Evolutionary conservation across 1,140 invertebrate species (phyloP).

Genomic region (Pachypeltis micranthus): DNA sequence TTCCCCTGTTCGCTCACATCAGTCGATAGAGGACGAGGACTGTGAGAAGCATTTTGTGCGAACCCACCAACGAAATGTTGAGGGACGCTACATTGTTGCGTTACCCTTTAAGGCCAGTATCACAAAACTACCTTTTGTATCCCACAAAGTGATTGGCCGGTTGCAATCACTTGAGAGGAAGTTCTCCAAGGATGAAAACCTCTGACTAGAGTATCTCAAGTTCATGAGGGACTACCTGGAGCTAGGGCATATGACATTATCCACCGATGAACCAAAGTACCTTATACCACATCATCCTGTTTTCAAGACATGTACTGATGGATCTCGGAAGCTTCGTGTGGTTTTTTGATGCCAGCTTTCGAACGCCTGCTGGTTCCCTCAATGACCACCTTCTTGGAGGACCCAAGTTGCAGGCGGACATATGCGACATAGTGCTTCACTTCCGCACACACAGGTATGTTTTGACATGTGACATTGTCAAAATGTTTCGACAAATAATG

Average conservation of each 20-base stretch:
- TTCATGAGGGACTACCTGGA: neutral
- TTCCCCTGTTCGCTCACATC: too few species aligned
- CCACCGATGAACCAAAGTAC: neutral
- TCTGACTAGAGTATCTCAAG: neutral
- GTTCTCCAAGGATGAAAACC: neutral
- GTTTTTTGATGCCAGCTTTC: neutral
- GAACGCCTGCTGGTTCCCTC: slow-evolving; percentile 28
- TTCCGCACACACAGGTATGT: slow-evolving; percentile 33
- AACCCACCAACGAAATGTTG: too few species aligned
- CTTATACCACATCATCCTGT: neutral
- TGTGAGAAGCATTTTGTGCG: too few species aligned
- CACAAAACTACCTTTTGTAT: too few species aligned
- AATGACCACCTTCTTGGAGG: slow-evolving; percentile 34
- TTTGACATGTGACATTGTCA: slow-evolving; percentile 35
- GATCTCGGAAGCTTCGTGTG: neutral
- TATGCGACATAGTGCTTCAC: slow-evolving; percentile 33
- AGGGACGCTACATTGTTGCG: too few species aligned
- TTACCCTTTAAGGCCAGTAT: too few species aligned
- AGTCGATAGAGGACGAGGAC: too few species aligned
- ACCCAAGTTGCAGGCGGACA: slow-evolving; percentile 34
- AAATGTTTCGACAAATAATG: slow-evolving; percentile 35
- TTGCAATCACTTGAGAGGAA: neutral
- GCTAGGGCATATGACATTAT: neutral
- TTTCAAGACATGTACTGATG: neutral
- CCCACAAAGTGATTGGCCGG: neutral